Evolutionary conservation across 2,113 vertebrate species (phyloP).

Genomic region (Motacilla tschutschensis): DNA sequence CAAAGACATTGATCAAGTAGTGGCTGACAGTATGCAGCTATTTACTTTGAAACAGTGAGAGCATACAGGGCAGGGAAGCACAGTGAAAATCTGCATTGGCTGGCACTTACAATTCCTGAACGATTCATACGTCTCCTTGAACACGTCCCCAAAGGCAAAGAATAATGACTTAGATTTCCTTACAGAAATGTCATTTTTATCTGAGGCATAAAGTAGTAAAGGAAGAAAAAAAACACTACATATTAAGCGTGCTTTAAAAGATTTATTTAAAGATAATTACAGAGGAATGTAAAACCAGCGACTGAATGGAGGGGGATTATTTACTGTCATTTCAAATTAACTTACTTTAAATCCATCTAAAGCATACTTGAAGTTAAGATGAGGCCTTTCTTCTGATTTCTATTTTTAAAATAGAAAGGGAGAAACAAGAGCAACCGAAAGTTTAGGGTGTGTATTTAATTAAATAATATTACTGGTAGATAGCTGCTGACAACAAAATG

Average conservation of each 20-base stretch:
- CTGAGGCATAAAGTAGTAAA: constrained; percentile 27
- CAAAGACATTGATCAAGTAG: constrained; percentile 56
- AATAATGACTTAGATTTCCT: constrained; percentile 47
- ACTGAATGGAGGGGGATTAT: constrained; percentile 15
- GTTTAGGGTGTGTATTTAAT: background rate
- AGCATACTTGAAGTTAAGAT: background rate
- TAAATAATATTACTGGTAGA: background rate
- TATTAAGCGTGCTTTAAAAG: background rate
- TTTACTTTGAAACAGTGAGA: constrained; percentile 52
- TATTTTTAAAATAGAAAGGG: background rate
- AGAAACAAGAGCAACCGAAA: background rate
- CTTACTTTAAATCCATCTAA: constrained; percentile 14
- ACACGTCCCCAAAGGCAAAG: constrained; percentile 50
- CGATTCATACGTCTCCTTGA: constrained; percentile 52
- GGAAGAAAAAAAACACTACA: constrained; percentile 7
- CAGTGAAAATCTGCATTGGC: constrained; percentile 9
- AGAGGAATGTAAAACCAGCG: constrained; percentile 37
- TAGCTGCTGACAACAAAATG: constrained; percentile 33
- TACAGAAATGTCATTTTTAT: constrained; percentile 55
- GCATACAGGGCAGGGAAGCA: constrained; percentile 15
- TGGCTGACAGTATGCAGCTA: constrained; percentile 44
- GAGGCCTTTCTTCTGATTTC: background rate
- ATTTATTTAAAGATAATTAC: constrained; percentile 51
- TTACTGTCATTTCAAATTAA: constrained; percentile 47
- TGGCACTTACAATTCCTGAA: constrained; percentile 41